These are phyloP conservation scores for Drosophila histrio DNA, from an alignment of 2,888 invertebrate species.

Conservation along the genomic window DNA sequence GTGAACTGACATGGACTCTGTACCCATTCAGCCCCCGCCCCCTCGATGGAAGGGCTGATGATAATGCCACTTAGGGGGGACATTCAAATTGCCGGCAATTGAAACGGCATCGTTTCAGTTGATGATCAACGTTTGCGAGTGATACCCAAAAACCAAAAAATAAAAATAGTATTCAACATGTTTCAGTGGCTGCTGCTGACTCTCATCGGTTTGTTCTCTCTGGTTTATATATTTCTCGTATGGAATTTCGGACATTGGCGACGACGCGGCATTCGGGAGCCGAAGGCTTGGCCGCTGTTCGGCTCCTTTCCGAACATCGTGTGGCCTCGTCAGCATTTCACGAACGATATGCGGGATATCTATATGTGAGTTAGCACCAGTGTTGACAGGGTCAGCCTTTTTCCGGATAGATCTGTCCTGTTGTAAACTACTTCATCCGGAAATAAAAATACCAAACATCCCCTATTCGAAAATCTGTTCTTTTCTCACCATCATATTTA, in stretches of 20 bases:
- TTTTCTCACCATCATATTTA: too few species aligned
- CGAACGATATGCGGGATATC: slow-evolving; percentile 82
- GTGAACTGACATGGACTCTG: background rate
- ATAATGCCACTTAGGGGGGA: background rate
- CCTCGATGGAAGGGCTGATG: background rate
- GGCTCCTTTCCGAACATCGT: slow-evolving; percentile 83
- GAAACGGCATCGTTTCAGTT: slow-evolving; percentile 19
- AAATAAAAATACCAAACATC: too few species aligned
- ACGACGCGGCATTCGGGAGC: slow-evolving; percentile 80
- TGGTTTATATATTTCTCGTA: slow-evolving; percentile 73
- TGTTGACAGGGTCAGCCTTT: too few species aligned
- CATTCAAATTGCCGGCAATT: slow-evolving; percentile 21
- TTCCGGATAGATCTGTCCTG: too few species aligned
- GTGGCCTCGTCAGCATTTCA: slow-evolving; percentile 77
- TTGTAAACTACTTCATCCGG: too few species aligned
- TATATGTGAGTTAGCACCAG: slow-evolving; percentile 83
- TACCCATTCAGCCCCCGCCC: background rate
- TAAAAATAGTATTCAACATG: slow-evolving; percentile 39
- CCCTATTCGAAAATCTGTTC: too few species aligned
- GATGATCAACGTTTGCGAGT: slow-evolving; percentile 6
- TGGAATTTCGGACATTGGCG: slow-evolving; percentile 84
- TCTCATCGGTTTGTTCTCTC: slow-evolving; percentile 3
- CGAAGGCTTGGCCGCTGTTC: slow-evolving; percentile 77
- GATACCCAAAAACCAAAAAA: background rate
- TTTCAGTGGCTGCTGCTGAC: slow-evolving; percentile 32